Base-by-base conservation (phyloP, 2,113 vertebrate species). In the Riparia riparia region DNA sequence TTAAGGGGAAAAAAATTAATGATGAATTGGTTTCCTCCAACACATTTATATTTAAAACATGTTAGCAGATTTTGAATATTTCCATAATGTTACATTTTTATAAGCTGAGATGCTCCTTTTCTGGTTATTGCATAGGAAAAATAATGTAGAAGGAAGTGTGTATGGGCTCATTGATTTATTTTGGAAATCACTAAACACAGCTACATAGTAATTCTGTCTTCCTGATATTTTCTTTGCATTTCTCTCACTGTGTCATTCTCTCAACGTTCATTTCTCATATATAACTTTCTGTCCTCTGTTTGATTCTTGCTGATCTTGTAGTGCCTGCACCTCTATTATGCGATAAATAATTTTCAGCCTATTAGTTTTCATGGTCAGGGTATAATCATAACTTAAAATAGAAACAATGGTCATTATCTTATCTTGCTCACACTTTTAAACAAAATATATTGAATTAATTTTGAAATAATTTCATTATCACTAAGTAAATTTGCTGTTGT, bases 341-440 rank as follows among this genome's bases (percentile, higher is more conserved):
- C 37, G 51, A 42, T 60, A 26, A 79, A 65, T 61, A 51, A 47
- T 61, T 89, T 95, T 83, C 28, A 90, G 10, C 45, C 32, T 80
- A 20, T 58, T 90, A 21, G 29, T 72, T 92, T 88, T 71, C 24
- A 58, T 72, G 90, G 88, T 72, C 41, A 66, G 21, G n/a, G 14
- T 49, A 29, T 16, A 83, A 74, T 47, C 4, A 2, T 20, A 1
- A 71, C 82, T 83, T 78, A 58, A 86, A 80, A 44, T 29, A 44
- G 20, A 10, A 82, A 45, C 12, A 63, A 21, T 70, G 89, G 25
- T 84, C 45, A 54, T 78, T 87, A 81, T 20, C 14, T 47, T 37
- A 39, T 74, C 94, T 96, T 69, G 22, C 44, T 91, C 54, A 44
- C 16, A 32, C 10, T 73, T 96, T 82, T 86, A 90, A 90, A 72